Conservation (phyloP, 2,888 invertebrate species). For the Lucinisca nassula region DNA sequence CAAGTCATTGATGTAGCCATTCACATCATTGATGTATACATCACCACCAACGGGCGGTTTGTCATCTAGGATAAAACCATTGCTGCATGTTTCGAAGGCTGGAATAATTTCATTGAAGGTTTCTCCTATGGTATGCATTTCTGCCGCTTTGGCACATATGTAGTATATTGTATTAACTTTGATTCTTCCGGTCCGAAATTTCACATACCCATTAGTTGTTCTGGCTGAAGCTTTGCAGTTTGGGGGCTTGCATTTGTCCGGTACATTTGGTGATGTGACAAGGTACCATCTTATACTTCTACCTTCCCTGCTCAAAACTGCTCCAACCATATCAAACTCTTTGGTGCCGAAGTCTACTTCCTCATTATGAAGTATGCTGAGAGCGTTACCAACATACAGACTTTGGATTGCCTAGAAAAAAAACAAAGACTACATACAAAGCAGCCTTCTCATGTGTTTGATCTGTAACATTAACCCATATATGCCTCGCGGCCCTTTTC, state of each 20-base stretch:
- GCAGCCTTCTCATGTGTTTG: too few relatives aligned
- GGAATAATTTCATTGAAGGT: conserved; percentile 23
- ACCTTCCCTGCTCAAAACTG: conserved; percentile 34
- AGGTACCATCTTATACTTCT: conserved; percentile 55
- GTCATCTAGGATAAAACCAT: conserved; percentile 45
- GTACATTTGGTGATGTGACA: conserved; percentile 31
- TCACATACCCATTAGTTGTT: background rate
- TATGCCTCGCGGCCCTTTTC: too few relatives aligned
- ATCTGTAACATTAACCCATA: too few relatives aligned
- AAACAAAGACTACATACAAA: too few relatives aligned
- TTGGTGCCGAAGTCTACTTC: conserved; percentile 51
- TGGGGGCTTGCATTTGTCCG: conserved; percentile 10
- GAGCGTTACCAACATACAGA: background rate
- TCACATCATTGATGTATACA: conserved; percentile 9
- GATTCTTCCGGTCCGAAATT: background rate
- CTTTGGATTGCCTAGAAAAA: background rate
- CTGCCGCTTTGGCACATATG: conserved; percentile 41
- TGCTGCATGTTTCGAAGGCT: conserved; percentile 32
- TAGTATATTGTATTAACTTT: conserved; percentile 19
- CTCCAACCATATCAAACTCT: conserved; percentile 23
- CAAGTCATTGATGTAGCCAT: conserved; percentile 20
- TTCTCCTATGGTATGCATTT: conserved; percentile 22
- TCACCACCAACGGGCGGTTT: conserved; percentile 31
- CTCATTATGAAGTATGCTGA: conserved; percentile 24
- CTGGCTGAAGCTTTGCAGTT: conserved; percentile 19